Conservation (phyloP, 2,888 invertebrate species). For the Eupeodes luniger region DNA sequence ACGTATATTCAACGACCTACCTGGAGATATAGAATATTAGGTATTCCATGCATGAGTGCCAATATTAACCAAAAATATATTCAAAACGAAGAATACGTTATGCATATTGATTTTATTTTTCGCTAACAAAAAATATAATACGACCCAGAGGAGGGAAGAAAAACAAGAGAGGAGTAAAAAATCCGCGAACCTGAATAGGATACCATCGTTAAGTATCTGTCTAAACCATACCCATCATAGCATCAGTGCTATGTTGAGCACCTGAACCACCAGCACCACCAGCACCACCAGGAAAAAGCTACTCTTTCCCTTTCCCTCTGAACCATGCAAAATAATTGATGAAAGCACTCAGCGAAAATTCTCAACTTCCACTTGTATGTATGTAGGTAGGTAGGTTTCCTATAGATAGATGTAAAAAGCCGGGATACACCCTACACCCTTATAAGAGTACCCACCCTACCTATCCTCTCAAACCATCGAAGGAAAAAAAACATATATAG, state of each 20-base stretch:
- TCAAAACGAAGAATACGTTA: conserved; percentile 24
- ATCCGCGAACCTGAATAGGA: conserved; percentile 45
- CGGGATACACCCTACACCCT: not conserved
- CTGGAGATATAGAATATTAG: conserved; percentile 20
- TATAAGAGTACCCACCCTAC: not conserved
- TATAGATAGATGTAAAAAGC: no score
- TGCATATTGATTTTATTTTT: conserved; percentile 44
- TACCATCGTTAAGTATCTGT: conserved; percentile 54
- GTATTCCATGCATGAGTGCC: conserved; percentile 23
- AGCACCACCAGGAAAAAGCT: conserved; percentile 14
- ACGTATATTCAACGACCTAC: not conserved
- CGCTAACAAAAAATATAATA: not conserved
- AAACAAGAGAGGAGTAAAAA: not conserved
- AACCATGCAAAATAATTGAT: conserved; percentile 64
- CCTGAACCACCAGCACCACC: conserved; percentile 26
- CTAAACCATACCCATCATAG: conserved; percentile 51
- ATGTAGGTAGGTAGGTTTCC: not conserved
- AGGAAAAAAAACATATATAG: conserved; percentile 17
- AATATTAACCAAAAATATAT: conserved; percentile 33
- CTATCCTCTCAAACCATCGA: not conserved
- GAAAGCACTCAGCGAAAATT: conserved; percentile 70
- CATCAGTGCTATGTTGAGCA: conserved; percentile 49
- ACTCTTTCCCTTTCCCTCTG: conserved; percentile 29
- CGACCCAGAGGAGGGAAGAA: not conserved
- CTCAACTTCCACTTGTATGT: conserved; percentile 49